phyloP scores from a whole-genome alignment of 2,888 invertebrate genomes.

The Callinectes sapidus region DNA sequence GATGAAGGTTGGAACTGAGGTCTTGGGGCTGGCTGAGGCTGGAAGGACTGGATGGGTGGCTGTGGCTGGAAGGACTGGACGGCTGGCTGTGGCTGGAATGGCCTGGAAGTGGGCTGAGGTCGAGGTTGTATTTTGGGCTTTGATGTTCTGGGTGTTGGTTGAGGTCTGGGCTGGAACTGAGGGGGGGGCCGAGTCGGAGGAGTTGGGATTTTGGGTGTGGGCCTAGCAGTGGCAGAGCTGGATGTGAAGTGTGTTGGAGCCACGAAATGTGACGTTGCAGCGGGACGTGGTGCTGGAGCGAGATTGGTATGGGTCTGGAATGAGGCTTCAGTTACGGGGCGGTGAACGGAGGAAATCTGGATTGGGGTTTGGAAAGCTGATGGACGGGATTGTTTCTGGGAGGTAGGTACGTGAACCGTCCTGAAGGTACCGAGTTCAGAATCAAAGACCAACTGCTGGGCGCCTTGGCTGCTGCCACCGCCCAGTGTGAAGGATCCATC shows the following conservation, averaged over 20 bases:
- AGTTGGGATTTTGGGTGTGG: background rate
- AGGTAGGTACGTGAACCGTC: slow-evolving; percentile 40
- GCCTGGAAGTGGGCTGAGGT: background rate
- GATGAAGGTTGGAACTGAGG: background rate
- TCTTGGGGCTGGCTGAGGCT: background rate
- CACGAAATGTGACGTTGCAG: background rate
- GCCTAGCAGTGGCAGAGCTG: background rate
- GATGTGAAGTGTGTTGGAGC: slow-evolving; percentile 15
- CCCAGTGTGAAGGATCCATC: slow-evolving; percentile 50
- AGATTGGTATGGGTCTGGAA: background rate
- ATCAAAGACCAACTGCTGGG: slow-evolving; percentile 64
- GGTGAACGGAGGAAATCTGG: slow-evolving; percentile 1
- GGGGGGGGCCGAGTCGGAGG: background rate
- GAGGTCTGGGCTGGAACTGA: background rate
- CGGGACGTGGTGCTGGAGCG: background rate
- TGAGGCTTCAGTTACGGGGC: background rate
- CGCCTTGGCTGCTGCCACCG: slow-evolving; percentile 15
- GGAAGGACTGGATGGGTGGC: background rate
- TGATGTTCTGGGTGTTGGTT: background rate
- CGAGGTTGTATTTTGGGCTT: background rate
- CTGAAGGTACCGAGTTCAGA: slow-evolving; percentile 67
- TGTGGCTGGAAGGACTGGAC: background rate
- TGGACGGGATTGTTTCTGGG: background rate
- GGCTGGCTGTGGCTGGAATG: background rate
- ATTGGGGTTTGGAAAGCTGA: slow-evolving; percentile 20